Conservation (phyloP, 2,113 vertebrate genomes). For the Tetrao urogallus region DNA sequence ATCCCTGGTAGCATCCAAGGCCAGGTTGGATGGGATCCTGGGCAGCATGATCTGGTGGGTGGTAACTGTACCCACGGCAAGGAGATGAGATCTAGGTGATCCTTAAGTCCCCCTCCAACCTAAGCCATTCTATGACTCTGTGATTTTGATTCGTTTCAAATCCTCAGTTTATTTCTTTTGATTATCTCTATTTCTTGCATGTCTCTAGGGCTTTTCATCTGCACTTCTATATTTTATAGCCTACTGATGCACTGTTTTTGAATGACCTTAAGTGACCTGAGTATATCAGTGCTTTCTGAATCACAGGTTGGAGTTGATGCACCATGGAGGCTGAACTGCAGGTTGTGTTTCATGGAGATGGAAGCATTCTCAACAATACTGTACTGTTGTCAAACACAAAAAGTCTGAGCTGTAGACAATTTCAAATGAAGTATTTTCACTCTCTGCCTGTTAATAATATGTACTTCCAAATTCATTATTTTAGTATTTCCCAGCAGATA, state of each 20-base stretch:
- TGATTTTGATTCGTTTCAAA: neutral
- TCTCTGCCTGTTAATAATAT: neutral
- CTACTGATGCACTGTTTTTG: neutral
- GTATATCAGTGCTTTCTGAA: neutral
- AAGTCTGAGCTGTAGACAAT: neutral
- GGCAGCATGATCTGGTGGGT: too few species aligned
- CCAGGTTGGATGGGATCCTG: too few species aligned
- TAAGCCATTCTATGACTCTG: too few species aligned
- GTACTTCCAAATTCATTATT: neutral
- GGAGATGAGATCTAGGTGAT: too few species aligned
- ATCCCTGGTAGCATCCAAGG: too few species aligned
- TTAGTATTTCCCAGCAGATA: neutral
- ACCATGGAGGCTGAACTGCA: neutral
- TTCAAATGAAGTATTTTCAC: too few species aligned
- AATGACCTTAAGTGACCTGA: neutral
- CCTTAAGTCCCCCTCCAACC: too few species aligned
- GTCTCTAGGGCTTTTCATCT: neutral
- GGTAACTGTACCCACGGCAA: too few species aligned
- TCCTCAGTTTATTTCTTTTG: neutral
- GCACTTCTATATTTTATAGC: neutral
- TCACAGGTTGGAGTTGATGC: neutral
- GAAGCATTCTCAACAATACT: neutral
- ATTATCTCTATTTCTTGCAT: neutral
- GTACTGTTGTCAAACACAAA: neutral
- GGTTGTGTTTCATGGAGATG: neutral